A percentile compares a stretch with the other conserved stretches of the same genome.
phyloP scores from a whole-genome alignment of 2,888 invertebrate species.

The Augiades crinisus region DNA sequence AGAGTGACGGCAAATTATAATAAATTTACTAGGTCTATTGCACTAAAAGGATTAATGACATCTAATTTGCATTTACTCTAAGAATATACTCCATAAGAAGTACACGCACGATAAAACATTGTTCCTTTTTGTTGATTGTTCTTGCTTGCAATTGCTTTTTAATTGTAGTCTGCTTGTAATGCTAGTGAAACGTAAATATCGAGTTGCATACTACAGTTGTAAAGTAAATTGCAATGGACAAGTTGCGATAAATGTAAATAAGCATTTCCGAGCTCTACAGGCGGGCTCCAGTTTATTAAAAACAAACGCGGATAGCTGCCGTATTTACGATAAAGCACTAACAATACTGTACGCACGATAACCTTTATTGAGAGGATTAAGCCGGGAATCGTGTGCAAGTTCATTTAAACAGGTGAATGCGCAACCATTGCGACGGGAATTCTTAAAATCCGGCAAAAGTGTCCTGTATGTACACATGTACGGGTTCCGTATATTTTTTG shows the following conservation, averaged over 20 bases:
- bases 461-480: not conserved
- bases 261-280: slow-evolving; percentile 13
- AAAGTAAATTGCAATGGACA: slow-evolving; percentile 9
- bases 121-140: not conserved
- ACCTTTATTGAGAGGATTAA: slow-evolving; percentile 71
- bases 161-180: not conserved
- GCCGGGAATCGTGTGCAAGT: slow-evolving; percentile 51
- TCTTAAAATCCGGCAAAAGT: slow-evolving; percentile 54
- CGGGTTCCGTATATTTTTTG: slow-evolving; percentile 3
- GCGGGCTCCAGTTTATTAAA: slow-evolving; percentile 16
- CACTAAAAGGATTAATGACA: too few species aligned
- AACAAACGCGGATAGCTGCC: slow-evolving; percentile 25
- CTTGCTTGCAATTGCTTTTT: not conserved
- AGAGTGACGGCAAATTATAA: too few species aligned
- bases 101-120: too few species aligned
- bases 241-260: slow-evolving; percentile 16
- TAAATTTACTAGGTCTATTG: too few species aligned
- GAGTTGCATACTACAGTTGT: slow-evolving; percentile 6
- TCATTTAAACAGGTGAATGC: slow-evolving; percentile 47
- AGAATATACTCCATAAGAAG: too few species aligned
- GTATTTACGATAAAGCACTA: slow-evolving; percentile 48
- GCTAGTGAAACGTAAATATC: not conserved
- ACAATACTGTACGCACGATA: slow-evolving; percentile 66
- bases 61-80: too few species aligned
- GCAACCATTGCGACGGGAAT: slow-evolving; percentile 44